Evolutionary conservation across 2,888 invertebrate genomes (phyloP), one percentile per base, ranked within the genome.

Genomic region (Hirtodrosophila duncani): DNA sequence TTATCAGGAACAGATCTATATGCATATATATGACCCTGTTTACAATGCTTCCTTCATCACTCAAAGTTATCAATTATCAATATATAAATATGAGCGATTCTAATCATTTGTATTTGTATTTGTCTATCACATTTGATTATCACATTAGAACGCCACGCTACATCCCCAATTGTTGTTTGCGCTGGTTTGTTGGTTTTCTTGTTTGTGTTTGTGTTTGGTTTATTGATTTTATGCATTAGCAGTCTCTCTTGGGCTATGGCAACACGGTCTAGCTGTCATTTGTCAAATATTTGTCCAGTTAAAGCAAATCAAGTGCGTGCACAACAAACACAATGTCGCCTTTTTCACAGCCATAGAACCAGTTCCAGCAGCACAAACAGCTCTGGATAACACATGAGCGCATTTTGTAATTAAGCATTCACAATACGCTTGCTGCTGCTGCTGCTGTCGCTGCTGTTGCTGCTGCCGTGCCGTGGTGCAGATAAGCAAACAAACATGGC

Each of bases 351-450:
- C 9, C 24, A 16, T 2, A 2, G 10, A 23, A 13, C 23, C 23
- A 27, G 43, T 9, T 29, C 33, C 33, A 26, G 48, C 58, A 8
- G 31, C 45, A 31, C 53, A 42, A 51, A 62, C 46, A 39, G 13
- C 38, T 45, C 39, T 24, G 21, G 24, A 31, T 51, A 24, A 45
- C 38, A 59, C 48, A 44, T 64, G 59, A 46, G 36, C 46, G 49
- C 44, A 29, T 65, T 80, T 65, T 50, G 52, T 69, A 78, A 80
- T 80, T 80, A 78, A 78, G 81, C 60, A 80, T 80, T 74, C 78
- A 75, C 38, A 63, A 56, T 61, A 63, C 58, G 79, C 50, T 59
- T 36, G n/a, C n/a, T n/a, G n/a, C n/a, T n/a, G n/a, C n/a, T n/a
- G n/a, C n/a, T n/a, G n/a, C n/a, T n/a, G n/a, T n/a, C n/a, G n/a